Conservation (phyloP, 2,888 invertebrate species). For the Scotopteryx bipunctaria region DNA sequence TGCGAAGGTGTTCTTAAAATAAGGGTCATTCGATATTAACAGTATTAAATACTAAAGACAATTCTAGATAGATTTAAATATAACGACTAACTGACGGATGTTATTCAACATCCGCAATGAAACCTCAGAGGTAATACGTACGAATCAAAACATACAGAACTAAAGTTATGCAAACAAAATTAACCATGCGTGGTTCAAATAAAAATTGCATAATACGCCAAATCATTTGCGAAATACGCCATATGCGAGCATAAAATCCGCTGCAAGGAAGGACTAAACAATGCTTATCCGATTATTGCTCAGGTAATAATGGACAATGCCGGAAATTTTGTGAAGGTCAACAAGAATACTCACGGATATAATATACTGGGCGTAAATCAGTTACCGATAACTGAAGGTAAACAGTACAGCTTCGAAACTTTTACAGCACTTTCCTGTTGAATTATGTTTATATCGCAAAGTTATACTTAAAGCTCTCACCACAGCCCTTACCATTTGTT, state of each 20-base stretch:
- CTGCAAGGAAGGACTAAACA: constrained; percentile 21
- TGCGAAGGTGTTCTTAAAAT: neutral
- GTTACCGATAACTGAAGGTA: neutral
- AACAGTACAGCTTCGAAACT: neutral
- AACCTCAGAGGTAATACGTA: neutral
- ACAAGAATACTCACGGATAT: constrained; percentile 11
- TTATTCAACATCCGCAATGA: neutral
- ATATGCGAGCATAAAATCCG: neutral
- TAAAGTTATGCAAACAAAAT: too few relatives aligned
- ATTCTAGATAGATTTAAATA: neutral
- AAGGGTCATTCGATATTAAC: neutral
- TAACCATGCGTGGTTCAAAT: too few relatives aligned
- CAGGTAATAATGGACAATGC: constrained; percentile 17
- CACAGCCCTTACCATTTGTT: too few relatives aligned
- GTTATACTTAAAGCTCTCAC: too few relatives aligned
- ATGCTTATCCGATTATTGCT: constrained; percentile 16
- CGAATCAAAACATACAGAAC: neutral
- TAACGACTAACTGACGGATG: neutral
- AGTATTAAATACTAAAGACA: neutral
- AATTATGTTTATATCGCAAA: too few relatives aligned
- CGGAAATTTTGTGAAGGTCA: constrained; percentile 25
- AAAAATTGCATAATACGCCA: neutral
- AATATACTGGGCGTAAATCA: neutral
- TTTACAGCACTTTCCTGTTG: too few relatives aligned
- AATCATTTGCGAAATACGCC: neutral